A percentile compares a stretch with the other conserved stretches of the same genome.
phyloP scores from a whole-genome alignment of 2,888 invertebrate species.

The Leptopterna dolabrata region DNA sequence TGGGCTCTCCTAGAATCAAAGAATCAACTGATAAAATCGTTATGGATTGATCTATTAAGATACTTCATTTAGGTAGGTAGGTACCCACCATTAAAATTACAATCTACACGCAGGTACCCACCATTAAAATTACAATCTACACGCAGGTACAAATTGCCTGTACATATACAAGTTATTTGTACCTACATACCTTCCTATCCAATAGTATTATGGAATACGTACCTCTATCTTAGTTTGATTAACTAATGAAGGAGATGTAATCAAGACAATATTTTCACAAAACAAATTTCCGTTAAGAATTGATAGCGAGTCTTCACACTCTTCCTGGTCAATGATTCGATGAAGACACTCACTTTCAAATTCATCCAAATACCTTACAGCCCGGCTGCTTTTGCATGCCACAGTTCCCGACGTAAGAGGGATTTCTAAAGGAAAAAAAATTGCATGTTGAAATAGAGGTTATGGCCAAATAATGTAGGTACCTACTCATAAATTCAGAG shows the following conservation, averaged over 20 bases:
- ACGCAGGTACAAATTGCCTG: too few species aligned
- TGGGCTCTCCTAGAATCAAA: conserved; percentile 56
- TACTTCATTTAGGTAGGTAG: too few species aligned
- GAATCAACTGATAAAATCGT: too few species aligned
- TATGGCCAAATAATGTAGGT: too few species aligned
- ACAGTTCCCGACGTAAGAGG: conserved; percentile 8
- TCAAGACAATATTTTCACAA: conserved; percentile 25
- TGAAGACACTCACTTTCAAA: conserved; percentile 32
- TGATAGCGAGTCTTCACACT: conserved; percentile 17
- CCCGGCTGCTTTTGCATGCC: conserved; percentile 33
- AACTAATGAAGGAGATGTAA: conserved; percentile 20
- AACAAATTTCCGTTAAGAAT: conserved; percentile 36
- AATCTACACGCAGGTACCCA: too few species aligned
- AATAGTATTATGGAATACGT: background rate
- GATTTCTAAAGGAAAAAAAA: conserved; percentile 23
- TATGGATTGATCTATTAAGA: too few species aligned
- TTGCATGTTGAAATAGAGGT: background rate
- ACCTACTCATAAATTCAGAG: too few species aligned
- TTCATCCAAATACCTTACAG: conserved; percentile 35
- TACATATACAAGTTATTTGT: too few species aligned
- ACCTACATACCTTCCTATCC: too few species aligned
- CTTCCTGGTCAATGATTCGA: background rate
- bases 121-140: too few species aligned
- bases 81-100: too few species aligned
- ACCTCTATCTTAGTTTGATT: conserved; percentile 47